Evolutionary conservation across 2,888 invertebrate species (phyloP).

Genomic region (Prosopocoilus inquinatus): DNA sequence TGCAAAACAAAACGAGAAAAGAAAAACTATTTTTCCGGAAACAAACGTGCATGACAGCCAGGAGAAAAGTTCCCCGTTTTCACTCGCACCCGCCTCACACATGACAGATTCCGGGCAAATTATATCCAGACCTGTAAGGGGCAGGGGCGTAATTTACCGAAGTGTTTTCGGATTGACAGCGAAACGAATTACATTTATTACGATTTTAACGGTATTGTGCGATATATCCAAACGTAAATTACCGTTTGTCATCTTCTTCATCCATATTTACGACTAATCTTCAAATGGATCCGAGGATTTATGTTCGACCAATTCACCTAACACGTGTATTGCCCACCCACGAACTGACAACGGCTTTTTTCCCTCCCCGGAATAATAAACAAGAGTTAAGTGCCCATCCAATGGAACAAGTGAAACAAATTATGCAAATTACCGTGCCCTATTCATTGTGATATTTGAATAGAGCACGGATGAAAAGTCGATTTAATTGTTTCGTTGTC

Average conservation of each 20-base stretch:
- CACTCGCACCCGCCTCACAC: too few relatives aligned
- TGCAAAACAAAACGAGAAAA: slow-evolving; percentile 40
- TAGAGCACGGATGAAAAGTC: background rate
- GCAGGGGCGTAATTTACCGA: too few relatives aligned
- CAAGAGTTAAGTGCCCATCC: background rate
- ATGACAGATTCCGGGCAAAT: too few relatives aligned
- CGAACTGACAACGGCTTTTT: background rate
- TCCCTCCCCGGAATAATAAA: background rate
- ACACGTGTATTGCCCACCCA: background rate
- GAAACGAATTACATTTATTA: too few relatives aligned
- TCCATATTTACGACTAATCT: background rate
- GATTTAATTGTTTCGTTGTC: too few relatives aligned
- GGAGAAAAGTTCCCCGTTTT: background rate
- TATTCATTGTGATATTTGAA: background rate
- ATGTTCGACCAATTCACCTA: background rate
- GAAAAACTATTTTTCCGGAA: background rate
- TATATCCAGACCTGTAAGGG: too few relatives aligned
- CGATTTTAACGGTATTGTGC: too few relatives aligned
- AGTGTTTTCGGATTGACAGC: too few relatives aligned
- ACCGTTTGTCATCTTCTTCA: background rate
- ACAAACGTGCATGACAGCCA: background rate
- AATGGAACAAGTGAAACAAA: slow-evolving; percentile 1
- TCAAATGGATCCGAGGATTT: background rate
- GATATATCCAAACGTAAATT: background rate
- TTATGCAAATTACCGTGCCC: background rate